A percentile compares a stretch with the other conserved stretches of the same genome.
These are phyloP conservation scores for Pantherophis alleghaniensis DNA, from an alignment of 2,797 vertebrate species.

Conservation along the genomic window DNA sequence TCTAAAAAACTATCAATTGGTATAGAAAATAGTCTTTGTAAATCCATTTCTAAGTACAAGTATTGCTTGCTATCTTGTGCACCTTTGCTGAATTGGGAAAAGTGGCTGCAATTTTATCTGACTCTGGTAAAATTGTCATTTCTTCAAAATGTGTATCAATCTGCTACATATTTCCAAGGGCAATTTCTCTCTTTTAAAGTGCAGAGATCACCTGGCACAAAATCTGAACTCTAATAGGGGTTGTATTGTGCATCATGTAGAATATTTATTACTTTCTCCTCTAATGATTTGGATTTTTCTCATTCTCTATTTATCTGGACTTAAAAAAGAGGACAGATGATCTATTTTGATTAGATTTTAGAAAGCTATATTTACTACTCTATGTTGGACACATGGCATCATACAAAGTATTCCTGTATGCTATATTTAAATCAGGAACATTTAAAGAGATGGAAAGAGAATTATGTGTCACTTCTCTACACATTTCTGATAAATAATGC, in stretches of 20 bases:
- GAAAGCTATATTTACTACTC: neutral
- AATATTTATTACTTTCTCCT: slow-evolving; percentile 29
- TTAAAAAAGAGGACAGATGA: neutral
- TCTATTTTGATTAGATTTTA: neutral
- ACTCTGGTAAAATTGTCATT: slow-evolving; percentile 17
- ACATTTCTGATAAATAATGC: neutral
- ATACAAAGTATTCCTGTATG: neutral
- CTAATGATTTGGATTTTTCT: neutral
- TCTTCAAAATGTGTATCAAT: slow-evolving; percentile 24
- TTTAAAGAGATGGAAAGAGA: neutral
- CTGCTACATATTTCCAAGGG: neutral
- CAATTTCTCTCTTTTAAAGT: slow-evolving; percentile 22
- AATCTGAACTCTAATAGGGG: neutral
- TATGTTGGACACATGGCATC: neutral
- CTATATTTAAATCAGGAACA: neutral
- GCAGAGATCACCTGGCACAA: slow-evolving; percentile 28
- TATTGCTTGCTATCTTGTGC: neutral
- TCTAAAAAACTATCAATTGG: slow-evolving; percentile 22
- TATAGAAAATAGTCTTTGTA: slow-evolving; percentile 41
- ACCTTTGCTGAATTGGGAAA: slow-evolving; percentile 33
- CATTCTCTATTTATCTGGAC: neutral
- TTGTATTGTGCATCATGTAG: neutral
- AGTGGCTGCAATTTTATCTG: slow-evolving; percentile 33
- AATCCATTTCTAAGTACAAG: slow-evolving; percentile 24
- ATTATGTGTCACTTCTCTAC: neutral